These are phyloP conservation scores for Drosophila mercatorum DNA, from an alignment of 2,888 invertebrate genomes.

Conservation along the genomic window DNA sequence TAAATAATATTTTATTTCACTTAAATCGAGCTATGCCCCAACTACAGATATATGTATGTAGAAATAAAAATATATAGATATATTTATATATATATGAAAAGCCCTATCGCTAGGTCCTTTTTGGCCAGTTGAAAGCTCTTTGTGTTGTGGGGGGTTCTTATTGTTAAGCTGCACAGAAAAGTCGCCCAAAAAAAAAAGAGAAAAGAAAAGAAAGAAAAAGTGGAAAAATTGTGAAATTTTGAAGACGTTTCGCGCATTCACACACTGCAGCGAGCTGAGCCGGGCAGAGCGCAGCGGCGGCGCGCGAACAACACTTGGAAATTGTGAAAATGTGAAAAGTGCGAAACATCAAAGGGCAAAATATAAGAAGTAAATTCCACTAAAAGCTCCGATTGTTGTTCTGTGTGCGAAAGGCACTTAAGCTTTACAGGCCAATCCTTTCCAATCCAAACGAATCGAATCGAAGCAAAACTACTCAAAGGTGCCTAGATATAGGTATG, in stretches of 20 bases:
- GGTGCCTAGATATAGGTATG: conserved; percentile 12
- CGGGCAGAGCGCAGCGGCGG: no score
- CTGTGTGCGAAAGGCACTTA: conserved; percentile 37
- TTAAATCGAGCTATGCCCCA: neutral
- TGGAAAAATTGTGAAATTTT: conserved; percentile 22
- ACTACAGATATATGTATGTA: neutral
- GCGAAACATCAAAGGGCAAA: conserved; percentile 40
- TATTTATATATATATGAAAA: neutral
- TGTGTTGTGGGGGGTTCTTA: neutral
- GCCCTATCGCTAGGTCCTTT: neutral
- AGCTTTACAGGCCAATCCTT: conserved; percentile 35
- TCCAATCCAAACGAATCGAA: conserved; percentile 26
- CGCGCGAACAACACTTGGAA: conserved; percentile 2
- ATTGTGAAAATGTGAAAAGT: conserved; percentile 19
- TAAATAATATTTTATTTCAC: neutral
- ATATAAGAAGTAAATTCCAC: conserved; percentile 43
- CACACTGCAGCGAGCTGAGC: neutral
- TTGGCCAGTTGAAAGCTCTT: conserved; percentile 1
- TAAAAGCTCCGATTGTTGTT: conserved; percentile 59
- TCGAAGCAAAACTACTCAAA: conserved; percentile 41
- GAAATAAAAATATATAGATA: neutral
- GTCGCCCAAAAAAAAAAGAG: neutral
- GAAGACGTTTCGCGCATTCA: conserved; percentile 31
- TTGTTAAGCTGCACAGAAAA: conserved; percentile 14
- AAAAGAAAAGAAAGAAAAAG: neutral